Percentiles rank a stretch among this genome's conserved stretches.
Evolutionary conservation across 2,888 invertebrate species (phyloP).

Genomic region (Venusia cambrica): DNA sequence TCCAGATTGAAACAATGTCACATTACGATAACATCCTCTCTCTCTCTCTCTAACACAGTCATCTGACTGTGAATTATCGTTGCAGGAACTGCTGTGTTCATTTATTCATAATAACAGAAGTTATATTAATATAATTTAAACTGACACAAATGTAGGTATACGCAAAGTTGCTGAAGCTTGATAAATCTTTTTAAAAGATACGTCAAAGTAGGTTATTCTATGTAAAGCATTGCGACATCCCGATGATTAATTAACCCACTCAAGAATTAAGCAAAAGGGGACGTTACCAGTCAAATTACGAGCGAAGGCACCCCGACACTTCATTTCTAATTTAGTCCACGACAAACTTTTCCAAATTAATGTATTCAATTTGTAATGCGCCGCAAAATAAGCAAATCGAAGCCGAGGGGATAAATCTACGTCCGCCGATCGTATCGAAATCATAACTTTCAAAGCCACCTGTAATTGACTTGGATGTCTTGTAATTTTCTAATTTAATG

Average conservation of each 20-base stretch:
- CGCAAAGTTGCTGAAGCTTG: too few species aligned
- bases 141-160: too few species aligned
- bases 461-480: constrained; percentile 56
- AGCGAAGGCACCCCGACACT: constrained; percentile 33
- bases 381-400: constrained; percentile 56
- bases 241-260: constrained; percentile 40
- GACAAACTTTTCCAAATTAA: constrained; percentile 56
- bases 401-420: constrained; percentile 57
- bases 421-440: constrained; percentile 46
- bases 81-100: too few species aligned
- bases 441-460: constrained; percentile 66
- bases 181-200: too few species aligned
- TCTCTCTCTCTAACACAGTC: too few species aligned
- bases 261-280: constrained; percentile 39
- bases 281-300: constrained; percentile 45
- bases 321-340: constrained; percentile 42
- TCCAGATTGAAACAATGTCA: too few species aligned
- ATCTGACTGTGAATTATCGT: too few species aligned
- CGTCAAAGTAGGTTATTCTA: too few species aligned
- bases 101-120: too few species aligned
- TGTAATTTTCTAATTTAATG: constrained; percentile 50
- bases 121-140: too few species aligned
- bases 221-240: constrained; percentile 31
- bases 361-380: constrained; percentile 54
- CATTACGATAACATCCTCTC: too few species aligned